Percentiles rank a stretch among this genome's conserved stretches.
phyloP scores from a whole-genome alignment of 1,140 invertebrate species.

The Apis mellifera region DNA sequence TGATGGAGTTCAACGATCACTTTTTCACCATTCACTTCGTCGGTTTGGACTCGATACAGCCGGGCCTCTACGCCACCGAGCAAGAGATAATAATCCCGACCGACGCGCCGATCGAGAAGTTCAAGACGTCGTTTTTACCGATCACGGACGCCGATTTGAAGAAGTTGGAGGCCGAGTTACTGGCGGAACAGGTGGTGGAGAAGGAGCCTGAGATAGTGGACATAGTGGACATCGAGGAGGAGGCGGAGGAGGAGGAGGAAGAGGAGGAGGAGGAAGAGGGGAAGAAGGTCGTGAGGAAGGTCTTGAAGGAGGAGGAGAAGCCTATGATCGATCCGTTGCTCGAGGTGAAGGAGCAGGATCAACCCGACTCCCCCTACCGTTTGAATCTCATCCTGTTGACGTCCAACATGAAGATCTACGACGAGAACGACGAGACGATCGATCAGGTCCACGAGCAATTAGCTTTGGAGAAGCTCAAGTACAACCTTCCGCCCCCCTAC shows the following conservation, averaged over 20 bases:
- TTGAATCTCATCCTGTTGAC: constrained; percentile 75
- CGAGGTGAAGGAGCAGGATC: constrained; percentile 60
- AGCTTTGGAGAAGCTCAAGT: constrained; percentile 73
- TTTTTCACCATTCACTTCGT: constrained; percentile 70
- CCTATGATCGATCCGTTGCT: constrained; percentile 57
- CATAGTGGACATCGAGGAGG: not conserved
- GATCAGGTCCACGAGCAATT: constrained; percentile 50
- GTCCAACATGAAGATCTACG: constrained; percentile 63
- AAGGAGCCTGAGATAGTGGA: constrained; percentile 10
- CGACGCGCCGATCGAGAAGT: constrained; percentile 53
- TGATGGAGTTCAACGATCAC: constrained; percentile 71
- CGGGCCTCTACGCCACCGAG: constrained; percentile 50
- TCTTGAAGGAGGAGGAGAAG: constrained; percentile 18
- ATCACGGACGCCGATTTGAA: constrained; percentile 70
- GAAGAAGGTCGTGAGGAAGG: not conserved
- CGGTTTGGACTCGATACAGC: constrained; percentile 61
- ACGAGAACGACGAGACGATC: constrained; percentile 43
- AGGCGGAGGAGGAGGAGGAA: constrained; percentile 42
- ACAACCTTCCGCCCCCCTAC: constrained; percentile 71
- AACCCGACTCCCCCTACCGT: constrained; percentile 67
- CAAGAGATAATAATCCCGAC: constrained; percentile 44
- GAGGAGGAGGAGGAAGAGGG: constrained; percentile 49
- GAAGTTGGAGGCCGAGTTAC: constrained; percentile 30
- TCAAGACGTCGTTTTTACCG: constrained; percentile 71
- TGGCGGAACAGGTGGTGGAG: not conserved